Conservation (phyloP, 92 coral and sea anemone genomes). For the Zoanthus gigantus region DNA sequence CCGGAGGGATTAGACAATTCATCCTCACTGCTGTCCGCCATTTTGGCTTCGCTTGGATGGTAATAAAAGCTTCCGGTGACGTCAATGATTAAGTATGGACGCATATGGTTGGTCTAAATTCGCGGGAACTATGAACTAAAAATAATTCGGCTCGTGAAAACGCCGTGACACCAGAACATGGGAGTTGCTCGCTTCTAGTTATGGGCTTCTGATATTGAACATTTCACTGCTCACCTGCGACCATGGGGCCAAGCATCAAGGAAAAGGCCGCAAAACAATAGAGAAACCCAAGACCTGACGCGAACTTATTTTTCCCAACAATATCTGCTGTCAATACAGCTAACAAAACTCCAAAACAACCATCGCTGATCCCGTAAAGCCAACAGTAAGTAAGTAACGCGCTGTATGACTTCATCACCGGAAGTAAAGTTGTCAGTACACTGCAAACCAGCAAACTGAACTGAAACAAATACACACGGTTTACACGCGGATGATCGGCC, state of each 20-base stretch:
- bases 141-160: too few relatives aligned
- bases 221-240: conserved; percentile 66
- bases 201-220: too few relatives aligned
- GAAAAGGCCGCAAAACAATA: conserved; percentile 69
- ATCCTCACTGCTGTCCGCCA: too few relatives aligned
- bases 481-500: conserved; percentile 82
- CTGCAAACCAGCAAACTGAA: conserved; percentile 73
- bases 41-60: too few relatives aligned
- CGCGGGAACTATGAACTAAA: too few relatives aligned
- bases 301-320: conserved; percentile 74
- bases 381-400: conserved; percentile 71
- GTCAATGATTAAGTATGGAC: too few relatives aligned
- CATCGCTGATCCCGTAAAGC: conserved; percentile 84
- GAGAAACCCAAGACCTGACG: conserved; percentile 77
- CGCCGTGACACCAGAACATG: too few relatives aligned
- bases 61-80: too few relatives aligned
- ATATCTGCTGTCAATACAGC: conserved; percentile 85
- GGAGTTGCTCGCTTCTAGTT: too few relatives aligned
- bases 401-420: conserved; percentile 67
- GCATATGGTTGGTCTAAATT: too few relatives aligned
- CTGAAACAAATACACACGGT: conserved; percentile 78
- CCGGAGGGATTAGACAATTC: too few relatives aligned
- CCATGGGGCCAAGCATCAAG: conserved; percentile 84
- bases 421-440: conserved; percentile 78
- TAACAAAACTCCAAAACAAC: conserved; percentile 75